These are phyloP conservation scores for Aphelocoma coerulescens DNA, from an alignment of 2,113 vertebrate genomes.

Conservation along the genomic window DNA sequence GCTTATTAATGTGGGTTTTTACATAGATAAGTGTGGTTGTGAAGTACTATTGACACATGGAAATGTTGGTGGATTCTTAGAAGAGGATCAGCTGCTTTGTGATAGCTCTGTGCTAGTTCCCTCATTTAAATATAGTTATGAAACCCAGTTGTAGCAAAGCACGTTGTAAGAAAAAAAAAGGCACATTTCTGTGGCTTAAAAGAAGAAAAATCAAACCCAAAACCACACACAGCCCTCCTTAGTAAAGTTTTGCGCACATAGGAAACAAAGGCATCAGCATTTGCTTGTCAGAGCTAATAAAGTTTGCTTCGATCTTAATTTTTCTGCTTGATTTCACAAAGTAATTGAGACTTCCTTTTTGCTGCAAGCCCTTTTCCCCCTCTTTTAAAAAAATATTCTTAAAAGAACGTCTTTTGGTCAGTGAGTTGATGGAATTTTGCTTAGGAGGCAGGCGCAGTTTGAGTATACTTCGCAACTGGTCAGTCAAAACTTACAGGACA, in stretches of 20 bases:
- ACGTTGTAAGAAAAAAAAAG: neutral
- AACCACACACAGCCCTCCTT: neutral
- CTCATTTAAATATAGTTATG: neutral
- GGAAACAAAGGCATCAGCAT: slow-evolving; percentile 68
- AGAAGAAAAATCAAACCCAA: neutral
- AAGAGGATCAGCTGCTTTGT: slow-evolving; percentile 14
- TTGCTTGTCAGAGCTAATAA: slow-evolving; percentile 80
- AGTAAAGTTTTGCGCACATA: neutral
- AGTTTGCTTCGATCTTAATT: slow-evolving; percentile 80
- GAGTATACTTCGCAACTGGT: neutral
- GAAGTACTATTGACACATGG: slow-evolving; percentile 11
- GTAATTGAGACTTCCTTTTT: slow-evolving; percentile 83
- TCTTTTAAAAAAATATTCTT: slow-evolving; percentile 2
- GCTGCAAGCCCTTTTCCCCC: neutral
- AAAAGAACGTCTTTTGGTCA: slow-evolving; percentile 74
- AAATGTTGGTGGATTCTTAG: neutral
- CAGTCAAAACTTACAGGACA: slow-evolving; percentile 35
- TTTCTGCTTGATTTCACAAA: slow-evolving; percentile 81
- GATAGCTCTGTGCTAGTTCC: neutral
- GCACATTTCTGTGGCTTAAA: neutral
- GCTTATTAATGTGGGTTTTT: neutral
- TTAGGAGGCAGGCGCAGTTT: slow-evolving; percentile 9
- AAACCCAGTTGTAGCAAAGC: neutral
- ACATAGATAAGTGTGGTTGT: neutral
- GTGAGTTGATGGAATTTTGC: slow-evolving; percentile 65